Evolutionary conservation across 2,888 invertebrate genomes (phyloP), one percentile per base, ranked within the genome.

Genomic region (Stenoptilia bipunctidactyla): DNA sequence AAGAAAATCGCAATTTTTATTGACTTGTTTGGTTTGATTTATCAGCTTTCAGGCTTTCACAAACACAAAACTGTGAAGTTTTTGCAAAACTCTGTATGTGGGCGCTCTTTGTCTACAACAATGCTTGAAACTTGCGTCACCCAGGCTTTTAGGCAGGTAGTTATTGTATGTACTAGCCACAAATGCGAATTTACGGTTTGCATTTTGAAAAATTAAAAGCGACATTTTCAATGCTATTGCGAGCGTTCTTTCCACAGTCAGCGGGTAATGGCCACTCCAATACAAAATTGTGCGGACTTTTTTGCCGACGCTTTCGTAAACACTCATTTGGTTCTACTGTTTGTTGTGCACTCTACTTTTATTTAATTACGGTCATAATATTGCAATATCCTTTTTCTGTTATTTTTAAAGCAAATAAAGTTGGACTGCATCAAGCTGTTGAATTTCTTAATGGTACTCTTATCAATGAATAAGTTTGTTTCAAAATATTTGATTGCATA

Each of bases 141-240:
- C 57, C 59, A 60, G 58, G 80, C 77, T 80, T 80, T 80, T 77
- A 77, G 76, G 71, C 72, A 61, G 61, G 71, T 71, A 61, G 61
- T 69, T 65, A 69, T 73, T 70, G 74, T 69, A 70, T 67, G 66
- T 70, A 57, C 66, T 66, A 59, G 51, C 67, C 67, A 57, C 77
- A 76, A 75, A 77, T 67, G 68, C 61, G 64, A 76, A 77, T 74
- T 76, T 75, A 70, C 68, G 68, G 73, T 80, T 75, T 74, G 73
- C 69, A 72, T 75, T 79, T 74, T 62, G 71, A 74, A 75, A 79
- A 79, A 77, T 76, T 76, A 76, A 79, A 80, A 77, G 73, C 74
- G 67, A 72, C 77, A 68, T 73, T 80, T 73, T 69, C 66, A 73
- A 76, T 76, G 77, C 71, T 69, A 76, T 77, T 72, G 67, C 67